phyloP scores from a whole-genome alignment of 2,888 invertebrate species.

The Pasiphila rectangulata region DNA sequence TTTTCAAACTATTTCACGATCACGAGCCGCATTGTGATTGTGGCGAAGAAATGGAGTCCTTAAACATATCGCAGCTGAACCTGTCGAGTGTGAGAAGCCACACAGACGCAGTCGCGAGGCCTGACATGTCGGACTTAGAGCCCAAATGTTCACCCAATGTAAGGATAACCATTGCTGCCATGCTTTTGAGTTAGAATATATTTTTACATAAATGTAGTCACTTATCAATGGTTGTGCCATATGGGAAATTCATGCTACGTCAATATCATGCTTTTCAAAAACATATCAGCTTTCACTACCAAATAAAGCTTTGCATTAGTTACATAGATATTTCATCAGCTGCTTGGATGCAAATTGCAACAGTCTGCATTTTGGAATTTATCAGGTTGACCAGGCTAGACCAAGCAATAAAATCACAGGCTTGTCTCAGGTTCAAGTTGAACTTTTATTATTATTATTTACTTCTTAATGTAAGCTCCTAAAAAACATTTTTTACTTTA shows the following conservation, averaged over 20 bases:
- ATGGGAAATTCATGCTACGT: not conserved
- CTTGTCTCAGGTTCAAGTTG: too few relatives aligned
- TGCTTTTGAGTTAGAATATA: not conserved
- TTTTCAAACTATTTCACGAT: slow-evolving; percentile 46
- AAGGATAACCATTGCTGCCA: slow-evolving; percentile 36
- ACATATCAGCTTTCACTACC: slow-evolving; percentile 43
- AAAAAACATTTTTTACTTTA: too few relatives aligned
- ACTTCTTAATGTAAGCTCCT: too few relatives aligned
- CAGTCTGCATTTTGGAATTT: not conserved
- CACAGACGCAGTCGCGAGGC: slow-evolving; percentile 48
- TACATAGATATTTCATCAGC: slow-evolving; percentile 8
- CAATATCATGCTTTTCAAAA: not conserved
- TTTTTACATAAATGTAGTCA: too few relatives aligned
- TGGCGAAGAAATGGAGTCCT: slow-evolving; percentile 61
- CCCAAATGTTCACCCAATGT: slow-evolving; percentile 57
- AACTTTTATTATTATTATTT: too few relatives aligned
- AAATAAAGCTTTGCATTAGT: slow-evolving; percentile 31
- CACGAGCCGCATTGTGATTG: slow-evolving; percentile 41
- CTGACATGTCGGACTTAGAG: slow-evolving; percentile 51
- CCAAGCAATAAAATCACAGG: too few relatives aligned
- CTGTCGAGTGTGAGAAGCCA: slow-evolving; percentile 63
- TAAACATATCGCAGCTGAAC: slow-evolving; percentile 71
- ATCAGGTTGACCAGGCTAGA: too few relatives aligned
- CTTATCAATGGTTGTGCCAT: not conserved
- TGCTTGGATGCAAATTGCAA: not conserved